A percentile compares a stretch with the other conserved stretches of the same genome.
phyloP scores from a whole-genome alignment of 2,113 vertebrate genomes.

The Macrotus californicus region DNA sequence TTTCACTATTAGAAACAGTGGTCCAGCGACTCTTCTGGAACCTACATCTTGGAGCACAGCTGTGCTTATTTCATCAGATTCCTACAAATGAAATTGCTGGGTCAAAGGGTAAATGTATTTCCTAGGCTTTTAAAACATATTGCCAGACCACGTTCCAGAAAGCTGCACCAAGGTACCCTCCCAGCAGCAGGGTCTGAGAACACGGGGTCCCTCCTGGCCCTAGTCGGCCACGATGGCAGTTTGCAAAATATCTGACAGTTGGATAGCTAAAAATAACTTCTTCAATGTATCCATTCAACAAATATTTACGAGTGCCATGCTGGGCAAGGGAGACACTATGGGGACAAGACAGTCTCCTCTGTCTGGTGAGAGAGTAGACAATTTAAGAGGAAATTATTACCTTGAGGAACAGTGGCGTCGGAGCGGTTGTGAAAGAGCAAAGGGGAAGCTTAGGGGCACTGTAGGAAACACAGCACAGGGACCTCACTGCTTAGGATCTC shows the following conservation, averaged over 20 bases:
- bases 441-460: neutral
- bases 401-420: neutral
- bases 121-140: neutral
- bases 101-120: neutral
- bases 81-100: neutral
- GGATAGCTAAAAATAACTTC: neutral
- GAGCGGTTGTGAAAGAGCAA: neutral
- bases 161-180: neutral
- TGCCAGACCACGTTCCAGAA: neutral
- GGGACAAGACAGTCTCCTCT: neutral
- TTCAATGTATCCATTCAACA: neutral
- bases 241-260: neutral
- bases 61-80: neutral
- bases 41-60: neutral
- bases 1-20: neutral
- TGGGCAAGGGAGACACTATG: neutral
- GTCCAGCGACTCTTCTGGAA: neutral
- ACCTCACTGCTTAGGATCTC: neutral
- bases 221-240: neutral
- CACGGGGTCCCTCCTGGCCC: neutral
- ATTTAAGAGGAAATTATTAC: neutral
- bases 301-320: neutral
- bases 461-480: neutral
- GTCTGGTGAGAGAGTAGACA: neutral
- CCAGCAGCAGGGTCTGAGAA: neutral